Base-by-base conservation (phyloP, 2,113 vertebrate genomes). In the Hirundichthys speculiger region DNA sequence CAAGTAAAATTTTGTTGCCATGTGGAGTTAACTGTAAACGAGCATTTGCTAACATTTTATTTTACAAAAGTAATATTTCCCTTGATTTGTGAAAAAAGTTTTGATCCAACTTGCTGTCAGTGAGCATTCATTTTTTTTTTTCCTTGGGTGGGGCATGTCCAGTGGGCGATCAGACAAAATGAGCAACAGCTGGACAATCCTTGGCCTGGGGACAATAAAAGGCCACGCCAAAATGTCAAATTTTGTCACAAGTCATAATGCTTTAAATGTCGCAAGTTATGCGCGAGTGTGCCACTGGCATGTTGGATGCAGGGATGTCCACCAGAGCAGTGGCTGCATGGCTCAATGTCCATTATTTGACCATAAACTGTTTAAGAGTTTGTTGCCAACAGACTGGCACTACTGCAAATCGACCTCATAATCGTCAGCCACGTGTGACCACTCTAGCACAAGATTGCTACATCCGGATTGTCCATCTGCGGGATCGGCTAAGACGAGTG, bases 121-220 rank as follows among this genome's bases (percentile, higher is more conserved):
- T 24, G 22, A 50, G 48, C 21, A 50, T 50, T 25, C 24, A 21
- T 14, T 20, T 25, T 3, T 16, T 5, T 15, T 25, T 11, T 50
- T 47, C 3, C 13, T 45, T 45, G 9, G 9, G 12, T 19, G 21
- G 19, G 5, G 19, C 45, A 47, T 47, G 43, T 45, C n/a, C 43
- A 45, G 43, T 45, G 43, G 43, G 43, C 19, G 43, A 45, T 45
- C 43, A 45, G 43, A 45, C 43, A 45, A 45, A 45, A 45, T 45
- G 43, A 45, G 3, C 43, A 18, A 45, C n/a, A 45, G 43, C 43
- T 45, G 16, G 43, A 45, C n/a, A 47, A 46, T 46, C 13, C 19
- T 19, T 21, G 10, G 21, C 8, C 9, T 47, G n/a, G n/a, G n/a
- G n/a, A n/a, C n/a, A n/a, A n/a, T n/a, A n/a, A n/a, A n/a, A n/a